Base-by-base conservation (phyloP, 2,113 vertebrate species). In the Zosterops pallidus region DNA sequence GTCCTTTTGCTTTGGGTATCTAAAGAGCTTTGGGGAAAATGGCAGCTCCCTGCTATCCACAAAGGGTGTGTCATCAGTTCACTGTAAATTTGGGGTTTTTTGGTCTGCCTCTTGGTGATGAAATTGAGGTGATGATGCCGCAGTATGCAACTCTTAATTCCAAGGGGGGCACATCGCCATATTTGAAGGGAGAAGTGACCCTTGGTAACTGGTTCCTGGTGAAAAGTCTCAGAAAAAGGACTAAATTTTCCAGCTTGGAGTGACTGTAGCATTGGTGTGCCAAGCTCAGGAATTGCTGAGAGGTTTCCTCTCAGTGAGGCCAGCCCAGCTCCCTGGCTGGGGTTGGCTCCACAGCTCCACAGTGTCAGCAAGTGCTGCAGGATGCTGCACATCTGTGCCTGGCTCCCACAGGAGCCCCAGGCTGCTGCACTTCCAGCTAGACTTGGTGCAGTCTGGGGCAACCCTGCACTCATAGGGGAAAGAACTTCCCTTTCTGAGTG, bases 11-110 rank as follows among this genome's bases (percentile, higher is more conserved):
- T 90, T 65, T 80, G 69, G 33, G 35, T 89, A 42, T 82, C 50
- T 83, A 26, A 91, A 69, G 70, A 85, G 68, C 84, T 90, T 88
- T 64, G 47, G 70, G 47, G 12, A 44, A 85, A 86, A 53, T 11
- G 33, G 46, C 84, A 93, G 14, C 63, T 80, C 67, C 44, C 77
- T 90, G 46, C 63, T 74, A 9, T 55, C 22, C 59, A n/a, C 29
- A 67, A 50, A 55, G 72, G 35, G 17, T 37, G 65, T 83, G 63
- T 67, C 85, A 25, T 65, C 39, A 20, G 3, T 62, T 75, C 23
- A 44, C n/a, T 19, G 5, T 46, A 47, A 18, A 3, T 49, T 37
- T 56, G n/a, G 57, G 22, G 23, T 33, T 68, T 70, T 81, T 57
- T 42, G 11, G 8, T 75, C 39, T 65, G 12, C 49, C 25, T 91